A percentile compares a stretch with the other conserved stretches of the same genome.
These are phyloP conservation scores for Gymnarchus niloticus DNA, from an alignment of 2,113 vertebrate species.

Conservation along the genomic window DNA sequence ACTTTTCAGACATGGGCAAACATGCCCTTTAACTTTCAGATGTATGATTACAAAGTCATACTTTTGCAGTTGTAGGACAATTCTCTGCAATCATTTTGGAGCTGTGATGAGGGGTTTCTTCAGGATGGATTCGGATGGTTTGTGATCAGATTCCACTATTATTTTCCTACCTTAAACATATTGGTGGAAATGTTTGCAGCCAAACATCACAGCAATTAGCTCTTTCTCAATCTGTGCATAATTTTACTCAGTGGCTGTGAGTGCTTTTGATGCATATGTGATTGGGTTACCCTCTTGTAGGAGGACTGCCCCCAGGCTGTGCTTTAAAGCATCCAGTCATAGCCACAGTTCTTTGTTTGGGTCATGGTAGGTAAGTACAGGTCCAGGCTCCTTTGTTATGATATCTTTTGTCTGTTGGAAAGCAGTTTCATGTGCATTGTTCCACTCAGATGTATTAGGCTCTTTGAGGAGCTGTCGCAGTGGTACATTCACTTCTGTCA, in stretches of 20 bases:
- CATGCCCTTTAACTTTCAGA: not conserved
- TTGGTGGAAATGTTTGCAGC: slow-evolving; percentile 24
- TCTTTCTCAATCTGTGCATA: slow-evolving; percentile 25
- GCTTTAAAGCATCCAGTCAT: slow-evolving; percentile 16
- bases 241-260: slow-evolving; percentile 20
- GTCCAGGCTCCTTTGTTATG: slow-evolving; percentile 19
- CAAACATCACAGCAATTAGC: slow-evolving; percentile 11
- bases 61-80: slow-evolving; percentile 29
- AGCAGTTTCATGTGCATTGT: slow-evolving; percentile 9
- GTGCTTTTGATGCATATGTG: slow-evolving; percentile 20
- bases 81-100: slow-evolving; percentile 20
- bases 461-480: slow-evolving; percentile 5
- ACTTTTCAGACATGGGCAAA: slow-evolving; percentile 1
- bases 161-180: slow-evolving; percentile 19
- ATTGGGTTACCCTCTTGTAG: slow-evolving; percentile 21
- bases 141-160: slow-evolving; percentile 20
- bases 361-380: slow-evolving; percentile 12
- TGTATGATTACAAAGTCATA: slow-evolving; percentile 18
- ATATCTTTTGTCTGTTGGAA: slow-evolving; percentile 21
- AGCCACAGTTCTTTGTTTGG: slow-evolving; percentile 18
- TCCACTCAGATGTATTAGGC: slow-evolving; percentile 15
- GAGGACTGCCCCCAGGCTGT: slow-evolving; percentile 17
- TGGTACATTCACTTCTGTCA: slow-evolving; percentile 17
- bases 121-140: slow-evolving; percentile 23
- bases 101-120: slow-evolving; percentile 21